These are phyloP conservation scores for Phenganax subtilis DNA, from an alignment of 92 coral and sea anemone genomes.

Conservation along the genomic window DNA sequence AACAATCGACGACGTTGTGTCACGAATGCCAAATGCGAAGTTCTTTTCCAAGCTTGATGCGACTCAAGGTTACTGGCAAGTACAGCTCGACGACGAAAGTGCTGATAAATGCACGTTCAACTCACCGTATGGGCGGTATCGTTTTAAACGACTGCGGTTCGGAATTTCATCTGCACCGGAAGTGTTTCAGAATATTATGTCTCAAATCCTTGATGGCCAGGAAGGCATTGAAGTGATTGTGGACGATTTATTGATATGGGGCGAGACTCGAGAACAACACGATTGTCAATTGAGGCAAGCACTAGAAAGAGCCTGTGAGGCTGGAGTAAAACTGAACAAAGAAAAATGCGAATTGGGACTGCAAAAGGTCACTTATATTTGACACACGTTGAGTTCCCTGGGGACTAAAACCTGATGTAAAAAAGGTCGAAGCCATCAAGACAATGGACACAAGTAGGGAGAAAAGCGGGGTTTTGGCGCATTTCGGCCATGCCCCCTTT, in stretches of 20 bases:
- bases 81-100: conserved; percentile 28
- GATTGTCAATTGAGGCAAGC: conserved; percentile 15
- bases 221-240: conserved; percentile 42
- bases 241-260: conserved; percentile 38
- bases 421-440: conserved; percentile 24
- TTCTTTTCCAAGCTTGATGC: no score
- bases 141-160: conserved; percentile 2
- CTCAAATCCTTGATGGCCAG: conserved; percentile 34
- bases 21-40: no score
- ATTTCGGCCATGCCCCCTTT: no score
- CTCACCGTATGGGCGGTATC: conserved; percentile 18
- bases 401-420: conserved; percentile 33
- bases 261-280: conserved; percentile 33
- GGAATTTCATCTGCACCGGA: conserved; percentile 23
- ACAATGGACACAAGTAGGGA: conserved; percentile 26
- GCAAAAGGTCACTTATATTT: conserved; percentile 17
- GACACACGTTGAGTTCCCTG: conserved; percentile 14
- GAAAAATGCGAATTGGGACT: conserved; percentile 32
- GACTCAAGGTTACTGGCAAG: no score
- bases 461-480: no score
- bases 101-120: conserved; percentile 9
- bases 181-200: conserved; percentile 32
- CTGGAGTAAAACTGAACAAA: conserved; percentile 26
- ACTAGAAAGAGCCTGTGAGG: neutral
- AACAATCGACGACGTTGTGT: no score